phyloP scores from a whole-genome alignment of 2,888 invertebrate genomes.

The Cremastobaeus sp. region DNA sequence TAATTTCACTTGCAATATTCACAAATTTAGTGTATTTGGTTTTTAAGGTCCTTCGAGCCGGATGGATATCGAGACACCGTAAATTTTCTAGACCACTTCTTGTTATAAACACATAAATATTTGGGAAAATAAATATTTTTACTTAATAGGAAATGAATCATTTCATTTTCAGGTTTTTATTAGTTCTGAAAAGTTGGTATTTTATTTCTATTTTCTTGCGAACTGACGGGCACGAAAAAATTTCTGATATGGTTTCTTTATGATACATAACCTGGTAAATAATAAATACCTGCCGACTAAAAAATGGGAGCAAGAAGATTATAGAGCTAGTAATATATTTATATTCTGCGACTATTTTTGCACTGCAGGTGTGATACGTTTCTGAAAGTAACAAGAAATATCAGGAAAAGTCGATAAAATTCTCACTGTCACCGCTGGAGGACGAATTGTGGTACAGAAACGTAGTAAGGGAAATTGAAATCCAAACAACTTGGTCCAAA shows the following conservation, averaged over 20 bases:
- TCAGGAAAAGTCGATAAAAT: conserved; percentile 55
- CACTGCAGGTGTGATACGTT: conserved; percentile 23
- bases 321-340: conserved; percentile 41
- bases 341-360: conserved; percentile 40
- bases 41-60: no score
- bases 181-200: no score
- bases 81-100: no score
- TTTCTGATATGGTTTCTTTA: conserved; percentile 1
- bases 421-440: conserved; percentile 48
- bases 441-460: conserved; percentile 40
- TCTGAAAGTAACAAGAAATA: conserved; percentile 43
- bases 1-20: no score
- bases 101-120: no score
- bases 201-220: no score
- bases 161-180: no score
- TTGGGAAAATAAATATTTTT: no score
- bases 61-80: no score
- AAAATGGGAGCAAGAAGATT: conserved; percentile 46
- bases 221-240: no score
- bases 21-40: no score
- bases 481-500: conserved; percentile 62
- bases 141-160: no score
- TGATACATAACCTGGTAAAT: conserved; percentile 30
- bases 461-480: conserved; percentile 63
- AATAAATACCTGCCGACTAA: conserved; percentile 38